These are phyloP conservation scores for Yponomeuta cagnagella DNA, from an alignment of 2,888 invertebrate genomes.

Conservation along the genomic window DNA sequence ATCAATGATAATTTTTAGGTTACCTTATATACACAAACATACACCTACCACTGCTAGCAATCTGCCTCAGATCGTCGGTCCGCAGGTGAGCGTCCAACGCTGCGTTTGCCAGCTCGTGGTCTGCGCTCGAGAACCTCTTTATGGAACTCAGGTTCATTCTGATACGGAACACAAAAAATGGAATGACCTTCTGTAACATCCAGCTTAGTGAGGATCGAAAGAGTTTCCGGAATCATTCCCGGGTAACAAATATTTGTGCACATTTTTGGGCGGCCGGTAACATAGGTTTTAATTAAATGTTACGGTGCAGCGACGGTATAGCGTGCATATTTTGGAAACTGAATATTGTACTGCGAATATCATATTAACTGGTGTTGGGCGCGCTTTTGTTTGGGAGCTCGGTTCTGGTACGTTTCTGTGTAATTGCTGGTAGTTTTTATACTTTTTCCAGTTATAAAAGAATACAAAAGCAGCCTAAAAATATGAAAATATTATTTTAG, in stretches of 20 bases:
- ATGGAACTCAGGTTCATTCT: no score
- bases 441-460: no score
- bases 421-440: background rate
- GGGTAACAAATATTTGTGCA: slow-evolving; percentile 1
- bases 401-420: background rate
- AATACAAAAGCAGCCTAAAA: no score
- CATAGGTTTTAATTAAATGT: slow-evolving; percentile 2
- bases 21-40: no score
- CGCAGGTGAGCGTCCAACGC: no score
- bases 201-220: background rate
- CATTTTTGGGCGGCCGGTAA: background rate
- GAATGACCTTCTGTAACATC: background rate
- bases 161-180: background rate
- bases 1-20: no score
- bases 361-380: background rate
- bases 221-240: background rate
- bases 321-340: background rate
- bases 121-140: no score
- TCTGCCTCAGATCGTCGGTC: no score
- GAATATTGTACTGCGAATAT: background rate
- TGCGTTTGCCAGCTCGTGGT: no score
- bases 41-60: no score
- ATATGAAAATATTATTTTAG: no score
- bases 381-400: background rate
- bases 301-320: background rate